Conservation (phyloP, 2,888 invertebrate species). For the Platypus cylindrus region DNA sequence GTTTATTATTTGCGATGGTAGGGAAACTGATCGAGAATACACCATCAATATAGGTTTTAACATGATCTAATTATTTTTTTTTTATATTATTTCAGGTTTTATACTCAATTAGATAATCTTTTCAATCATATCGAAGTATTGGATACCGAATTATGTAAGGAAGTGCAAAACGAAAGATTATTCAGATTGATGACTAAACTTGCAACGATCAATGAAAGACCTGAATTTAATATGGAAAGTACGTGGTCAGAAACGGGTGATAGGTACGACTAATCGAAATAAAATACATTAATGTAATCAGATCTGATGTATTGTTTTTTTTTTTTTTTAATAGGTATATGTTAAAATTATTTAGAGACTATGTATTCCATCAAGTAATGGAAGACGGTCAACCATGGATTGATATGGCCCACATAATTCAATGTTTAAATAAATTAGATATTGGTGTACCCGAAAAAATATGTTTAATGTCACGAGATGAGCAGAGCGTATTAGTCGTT, state of each 20-base stretch:
- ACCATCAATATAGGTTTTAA: background rate
- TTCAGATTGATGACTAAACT: conserved; percentile 85
- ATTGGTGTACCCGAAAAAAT: conserved; percentile 75
- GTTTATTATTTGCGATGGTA: no score
- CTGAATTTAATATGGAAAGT: conserved; percentile 84
- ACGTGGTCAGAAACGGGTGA: conserved; percentile 98
- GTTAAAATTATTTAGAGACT: conserved; percentile 95
- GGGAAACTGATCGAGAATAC: background rate
- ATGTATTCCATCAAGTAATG: conserved; percentile 90
- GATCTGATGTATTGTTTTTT: background rate
- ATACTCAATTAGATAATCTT: conserved; percentile 85
- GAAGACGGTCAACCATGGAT: conserved; percentile 91
- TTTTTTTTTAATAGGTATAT: conserved; percentile 49
- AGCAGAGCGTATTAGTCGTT: conserved; percentile 90
- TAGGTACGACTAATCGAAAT: no score
- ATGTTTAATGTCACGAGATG: conserved; percentile 90
- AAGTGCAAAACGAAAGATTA: conserved; percentile 89
- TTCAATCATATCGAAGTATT: conserved; percentile 78
- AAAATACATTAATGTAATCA: no score
- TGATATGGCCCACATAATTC: conserved; percentile 89
- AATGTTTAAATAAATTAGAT: conserved; percentile 87
- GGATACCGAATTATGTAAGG: conserved; percentile 82
- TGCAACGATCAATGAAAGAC: conserved; percentile 88
- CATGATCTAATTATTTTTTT: conserved; percentile 1
- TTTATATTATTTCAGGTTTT: conserved; percentile 46